Evolutionary conservation across 2,113 vertebrate genomes (phyloP).

Genomic region (Bucco capensis): DNA sequence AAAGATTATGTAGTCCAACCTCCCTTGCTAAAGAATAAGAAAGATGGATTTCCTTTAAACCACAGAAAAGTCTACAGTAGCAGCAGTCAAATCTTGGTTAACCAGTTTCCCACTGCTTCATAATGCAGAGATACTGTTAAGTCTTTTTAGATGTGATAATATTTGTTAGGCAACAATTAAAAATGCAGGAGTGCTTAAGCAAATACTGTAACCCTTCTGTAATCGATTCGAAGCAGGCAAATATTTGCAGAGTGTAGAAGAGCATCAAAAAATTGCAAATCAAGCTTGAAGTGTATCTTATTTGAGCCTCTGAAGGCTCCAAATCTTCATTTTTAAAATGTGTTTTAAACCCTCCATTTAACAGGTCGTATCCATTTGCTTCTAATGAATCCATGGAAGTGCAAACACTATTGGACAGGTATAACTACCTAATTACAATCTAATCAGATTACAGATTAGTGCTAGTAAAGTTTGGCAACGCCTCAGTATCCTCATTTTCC

Average conservation of each 20-base stretch:
- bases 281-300: background rate
- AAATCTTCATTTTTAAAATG: background rate
- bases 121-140: background rate
- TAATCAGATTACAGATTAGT: background rate
- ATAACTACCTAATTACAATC: background rate
- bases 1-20: too few species aligned
- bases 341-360: background rate
- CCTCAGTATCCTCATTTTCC: background rate
- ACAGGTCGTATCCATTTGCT: background rate
- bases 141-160: background rate
- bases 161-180: slow-evolving; percentile 23
- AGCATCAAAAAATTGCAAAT: background rate
- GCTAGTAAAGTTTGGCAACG: background rate
- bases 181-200: background rate
- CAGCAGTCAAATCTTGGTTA: background rate
- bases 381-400: background rate
- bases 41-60: too few species aligned
- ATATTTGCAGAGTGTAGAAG: background rate
- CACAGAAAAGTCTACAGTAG: background rate
- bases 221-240: background rate
- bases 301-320: background rate
- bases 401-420: background rate
- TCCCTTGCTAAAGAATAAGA: too few species aligned
- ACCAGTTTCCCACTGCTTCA: background rate
- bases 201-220: background rate